Evolutionary conservation across 2,113 vertebrate genomes (phyloP), one percentile per base, ranked within the genome.

Genomic region (Megaleporinus macrocephalus): DNA sequence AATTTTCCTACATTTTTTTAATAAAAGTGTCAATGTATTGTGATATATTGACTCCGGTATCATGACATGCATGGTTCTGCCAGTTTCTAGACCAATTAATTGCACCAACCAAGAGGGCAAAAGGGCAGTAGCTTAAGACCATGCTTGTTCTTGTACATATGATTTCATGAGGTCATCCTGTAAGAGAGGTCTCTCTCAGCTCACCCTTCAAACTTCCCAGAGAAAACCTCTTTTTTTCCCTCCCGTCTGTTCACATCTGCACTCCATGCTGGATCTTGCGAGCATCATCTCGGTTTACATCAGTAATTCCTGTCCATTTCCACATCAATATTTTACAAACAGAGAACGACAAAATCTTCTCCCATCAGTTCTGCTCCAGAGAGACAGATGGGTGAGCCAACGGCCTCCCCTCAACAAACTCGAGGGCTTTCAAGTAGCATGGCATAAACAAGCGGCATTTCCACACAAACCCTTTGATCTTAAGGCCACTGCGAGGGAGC

Each of bases 381-480:
- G 20, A 13, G 53, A 36, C 73, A 59, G 20, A 53, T 59, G 53
- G 15, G 53, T 10, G 26, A 55, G 49, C 26, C 9, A 30, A 55
- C 47, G 18, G 71, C 18, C 71, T 20, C 15, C n/a, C 16, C 71
- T 81, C 33, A 9, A 74, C 57, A 73, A 44, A 65, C 10, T 55
- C 12, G 49, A 13, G 41, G 26, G n/a, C 44, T 55, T 66, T 81
- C n/a, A 73, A 81, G 59, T 26, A 53, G 49, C 6, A 14, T 11
- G 63, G 49, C 62, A 57, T 49, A 81, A 81, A 75, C 80, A 69
- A 70, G 18, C 33, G 4, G 20, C 44, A 68, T 41, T 81, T 74
- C 61, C 71, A 73, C 71, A 71, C 11, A 29, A 69, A 22, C 66
- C 57, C 80, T 76, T 82, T 82, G 73, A 76, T 70, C 73, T 82